phyloP scores from a whole-genome alignment of 2,113 vertebrate genomes.

The Nyctereutes procyonoides region DNA sequence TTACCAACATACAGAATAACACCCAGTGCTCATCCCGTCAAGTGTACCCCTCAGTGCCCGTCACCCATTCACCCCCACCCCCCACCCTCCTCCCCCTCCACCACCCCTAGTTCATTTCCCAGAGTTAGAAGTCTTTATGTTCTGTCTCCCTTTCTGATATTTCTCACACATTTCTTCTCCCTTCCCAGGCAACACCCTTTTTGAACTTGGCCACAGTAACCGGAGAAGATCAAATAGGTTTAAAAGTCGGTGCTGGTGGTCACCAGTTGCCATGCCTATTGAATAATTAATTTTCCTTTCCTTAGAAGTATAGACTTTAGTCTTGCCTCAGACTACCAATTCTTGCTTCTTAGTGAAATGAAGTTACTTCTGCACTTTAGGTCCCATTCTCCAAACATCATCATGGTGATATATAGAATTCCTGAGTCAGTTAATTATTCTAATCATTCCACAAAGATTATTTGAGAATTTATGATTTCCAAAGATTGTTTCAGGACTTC shows the following conservation, averaged over 20 bases:
- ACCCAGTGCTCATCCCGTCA: no score
- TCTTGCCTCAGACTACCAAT: conserved; percentile 19
- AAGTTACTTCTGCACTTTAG: background rate
- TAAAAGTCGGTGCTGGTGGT: conserved; percentile 9
- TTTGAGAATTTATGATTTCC: conserved; percentile 13
- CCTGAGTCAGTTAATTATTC: background rate
- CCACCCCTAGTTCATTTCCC: no score
- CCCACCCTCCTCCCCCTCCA: no score
- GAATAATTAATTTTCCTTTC: conserved; percentile 33
- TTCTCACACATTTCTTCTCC: no score
- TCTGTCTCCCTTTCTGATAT: no score
- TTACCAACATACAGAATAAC: no score
- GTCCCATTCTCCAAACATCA: conserved; percentile 16
- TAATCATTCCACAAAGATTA: background rate
- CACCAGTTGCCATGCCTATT: conserved; percentile 33
- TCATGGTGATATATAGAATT: background rate
- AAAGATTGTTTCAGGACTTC: background rate
- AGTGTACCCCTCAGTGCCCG: no score
- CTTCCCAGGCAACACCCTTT: no score
- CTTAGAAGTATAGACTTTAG: conserved; percentile 8
- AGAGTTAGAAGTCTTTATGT: no score
- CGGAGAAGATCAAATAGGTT: conserved; percentile 37
- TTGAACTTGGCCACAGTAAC: no score
- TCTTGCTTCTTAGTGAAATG: conserved; percentile 38
- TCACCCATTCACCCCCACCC: no score